phyloP scores from a whole-genome alignment of 1,140 invertebrate species.

The Scylla paramamosain region DNA sequence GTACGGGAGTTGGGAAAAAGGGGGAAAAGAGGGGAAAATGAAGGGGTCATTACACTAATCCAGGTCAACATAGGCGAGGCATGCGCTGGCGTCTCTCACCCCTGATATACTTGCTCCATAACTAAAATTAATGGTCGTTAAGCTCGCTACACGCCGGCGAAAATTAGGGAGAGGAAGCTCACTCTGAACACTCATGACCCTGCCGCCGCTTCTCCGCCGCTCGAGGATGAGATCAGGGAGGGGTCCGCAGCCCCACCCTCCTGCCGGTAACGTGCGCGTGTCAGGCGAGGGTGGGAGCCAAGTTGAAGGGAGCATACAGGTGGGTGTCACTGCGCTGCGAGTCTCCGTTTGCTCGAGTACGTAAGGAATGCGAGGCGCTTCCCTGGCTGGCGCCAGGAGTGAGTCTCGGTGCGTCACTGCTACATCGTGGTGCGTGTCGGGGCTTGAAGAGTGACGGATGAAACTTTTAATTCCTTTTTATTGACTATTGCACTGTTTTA shows the following conservation, averaged over 20 bases:
- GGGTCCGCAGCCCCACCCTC: neutral
- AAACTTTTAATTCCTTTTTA: neutral
- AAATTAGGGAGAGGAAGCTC: neutral
- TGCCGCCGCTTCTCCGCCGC: neutral
- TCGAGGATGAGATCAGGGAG: neutral
- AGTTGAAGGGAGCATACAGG: neutral
- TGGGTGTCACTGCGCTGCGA: neutral
- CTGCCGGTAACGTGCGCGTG: neutral
- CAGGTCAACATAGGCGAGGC: neutral
- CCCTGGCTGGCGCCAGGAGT: neutral
- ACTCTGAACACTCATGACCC: neutral
- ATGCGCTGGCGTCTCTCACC: neutral
- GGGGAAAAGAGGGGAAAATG: neutral
- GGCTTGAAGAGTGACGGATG: neutral
- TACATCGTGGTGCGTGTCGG: neutral
- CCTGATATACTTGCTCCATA: neutral
- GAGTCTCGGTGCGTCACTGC: neutral
- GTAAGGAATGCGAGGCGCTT: neutral
- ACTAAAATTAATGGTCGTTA: slow-evolving; percentile 4
- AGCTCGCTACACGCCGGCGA: neutral
- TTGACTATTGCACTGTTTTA: neutral
- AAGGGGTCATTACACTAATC: neutral
- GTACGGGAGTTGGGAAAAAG: neutral
- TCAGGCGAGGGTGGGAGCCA: neutral
- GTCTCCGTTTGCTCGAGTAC: neutral